phyloP scores from a whole-genome alignment of 1,140 invertebrate genomes.

The Drosophila bocqueti region DNA sequence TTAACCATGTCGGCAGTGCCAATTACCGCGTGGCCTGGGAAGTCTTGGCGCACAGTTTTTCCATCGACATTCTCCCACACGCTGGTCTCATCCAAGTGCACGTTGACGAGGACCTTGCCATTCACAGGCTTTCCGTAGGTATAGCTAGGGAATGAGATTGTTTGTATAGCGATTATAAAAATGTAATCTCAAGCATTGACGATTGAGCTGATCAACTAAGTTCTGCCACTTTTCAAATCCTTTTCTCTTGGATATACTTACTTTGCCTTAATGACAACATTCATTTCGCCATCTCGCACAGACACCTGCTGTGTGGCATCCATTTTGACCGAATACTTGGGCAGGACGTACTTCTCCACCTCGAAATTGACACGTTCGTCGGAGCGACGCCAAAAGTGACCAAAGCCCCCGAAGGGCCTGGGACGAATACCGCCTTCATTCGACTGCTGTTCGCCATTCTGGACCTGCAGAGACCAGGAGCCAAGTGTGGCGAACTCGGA shows the following conservation, averaged over 20 bases:
- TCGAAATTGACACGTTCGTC: slow-evolving; percentile 71
- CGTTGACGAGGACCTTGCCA: slow-evolving; percentile 89
- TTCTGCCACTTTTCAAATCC: background rate
- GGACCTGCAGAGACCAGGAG: slow-evolving; percentile 89
- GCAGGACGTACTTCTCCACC: slow-evolving; percentile 94
- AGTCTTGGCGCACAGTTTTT: slow-evolving; percentile 34
- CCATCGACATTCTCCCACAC: slow-evolving; percentile 49
- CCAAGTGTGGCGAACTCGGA: slow-evolving; percentile 94
- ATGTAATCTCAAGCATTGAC: background rate
- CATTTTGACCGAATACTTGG: slow-evolving; percentile 95
- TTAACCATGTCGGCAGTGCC: slow-evolving; percentile 89
- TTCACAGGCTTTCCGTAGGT: slow-evolving; percentile 92
- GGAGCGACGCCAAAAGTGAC: slow-evolving; percentile 11
- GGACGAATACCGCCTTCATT: background rate
- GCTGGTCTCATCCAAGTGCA: slow-evolving; percentile 83
- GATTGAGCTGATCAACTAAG: background rate
- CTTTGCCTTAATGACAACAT: slow-evolving; percentile 92
- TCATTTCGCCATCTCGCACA: slow-evolving; percentile 92
- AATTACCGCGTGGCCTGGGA: slow-evolving; percentile 53
- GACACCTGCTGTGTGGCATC: slow-evolving; percentile 92
- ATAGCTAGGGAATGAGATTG: slow-evolving; percentile 86
- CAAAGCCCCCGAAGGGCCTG: slow-evolving; percentile 16
- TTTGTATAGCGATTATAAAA: background rate
- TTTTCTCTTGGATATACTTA: slow-evolving; percentile 38
- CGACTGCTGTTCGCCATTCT: slow-evolving; percentile 39